Percentiles rank a stretch among this genome's conserved stretches.
These are phyloP conservation scores for Chlorodrepanis virens DNA, from an alignment of 2,113 vertebrate genomes.

Conservation along the genomic window DNA sequence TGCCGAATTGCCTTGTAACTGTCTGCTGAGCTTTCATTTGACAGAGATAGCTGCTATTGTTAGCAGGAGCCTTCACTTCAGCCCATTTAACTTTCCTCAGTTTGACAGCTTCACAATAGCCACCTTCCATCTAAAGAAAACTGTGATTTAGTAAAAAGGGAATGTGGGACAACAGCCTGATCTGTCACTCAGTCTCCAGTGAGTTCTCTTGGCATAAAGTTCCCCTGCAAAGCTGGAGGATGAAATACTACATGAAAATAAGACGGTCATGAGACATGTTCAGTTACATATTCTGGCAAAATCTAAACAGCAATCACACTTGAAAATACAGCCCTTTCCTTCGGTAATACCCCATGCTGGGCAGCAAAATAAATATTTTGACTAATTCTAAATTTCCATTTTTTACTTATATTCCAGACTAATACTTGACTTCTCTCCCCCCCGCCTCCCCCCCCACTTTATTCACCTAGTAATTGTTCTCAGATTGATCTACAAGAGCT, in stretches of 20 bases:
- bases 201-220: constrained; percentile 61
- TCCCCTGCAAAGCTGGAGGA: constrained; percentile 32
- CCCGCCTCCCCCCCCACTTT: neutral
- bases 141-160: constrained; percentile 75
- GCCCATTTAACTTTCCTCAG: constrained; percentile 73
- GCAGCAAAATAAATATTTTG: constrained; percentile 32
- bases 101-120: constrained; percentile 80
- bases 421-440: neutral
- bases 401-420: constrained; percentile 13
- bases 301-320: neutral
- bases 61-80: constrained; percentile 71
- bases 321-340: constrained; percentile 11
- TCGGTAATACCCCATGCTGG: neutral
- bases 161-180: constrained; percentile 71
- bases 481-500: constrained; percentile 23
- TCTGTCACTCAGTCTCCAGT: constrained; percentile 67
- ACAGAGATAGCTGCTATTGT: constrained; percentile 74
- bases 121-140: constrained; percentile 73
- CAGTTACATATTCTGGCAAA: constrained; percentile 20
- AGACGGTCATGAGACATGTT: constrained; percentile 1
- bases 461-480: constrained; percentile 48
- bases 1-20: constrained; percentile 74
- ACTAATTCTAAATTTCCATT: constrained; percentile 7
- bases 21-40: constrained; percentile 70
- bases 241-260: constrained; percentile 46